Evolutionary conservation across 1,140 invertebrate genomes (phyloP), one percentile per base, ranked within the genome.

Genomic region (Ericerus pela): DNA sequence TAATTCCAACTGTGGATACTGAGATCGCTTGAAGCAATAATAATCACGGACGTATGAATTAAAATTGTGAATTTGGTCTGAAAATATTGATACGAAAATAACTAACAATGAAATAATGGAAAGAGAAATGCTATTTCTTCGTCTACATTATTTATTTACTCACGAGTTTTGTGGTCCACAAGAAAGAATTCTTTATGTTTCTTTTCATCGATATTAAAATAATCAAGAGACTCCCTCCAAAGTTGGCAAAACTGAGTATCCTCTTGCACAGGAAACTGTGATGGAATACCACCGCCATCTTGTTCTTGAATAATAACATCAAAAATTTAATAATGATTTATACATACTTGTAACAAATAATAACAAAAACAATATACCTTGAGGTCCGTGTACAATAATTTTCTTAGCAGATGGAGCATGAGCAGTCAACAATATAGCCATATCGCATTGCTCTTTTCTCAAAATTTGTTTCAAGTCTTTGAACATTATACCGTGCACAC

Each of bases 401-500:
- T 98, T 99, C 68, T 99, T 99, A 5, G 96, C 93, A 10, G 92
- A 94, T 0, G 96, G 95, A 26, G 99, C 93, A 76, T 99, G 98
- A 0, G 96, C 96, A 1, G 95, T 99, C 0, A 99, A 75, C 51
- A 99, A 73, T 60, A 99, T 87, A 0, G 92, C 94, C 0, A 94
- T 91, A 73, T 99, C 96, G 68, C 95, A 98, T 67, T 99, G 96
- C 69, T 99, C 96, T 68, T 99, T 99, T 57, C 96, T 78, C 56
- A 99, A 71, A 58, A 96, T 97, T 74, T 99, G 95, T 66, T 99
- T 99, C 12, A 99, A 73, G 72, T 99, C 96, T 73, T 99, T 99
- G 64, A 99, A 97, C 82, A 96, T 96, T 56, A 99, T 94, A 33
- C 95, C 96, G 68, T 98, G 93, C 0, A 99, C 94, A 67, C 89